Evolutionary conservation across 2,113 vertebrate species (phyloP), one percentile per base, ranked within the genome.

Genomic region (Catharus bicknelli): DNA sequence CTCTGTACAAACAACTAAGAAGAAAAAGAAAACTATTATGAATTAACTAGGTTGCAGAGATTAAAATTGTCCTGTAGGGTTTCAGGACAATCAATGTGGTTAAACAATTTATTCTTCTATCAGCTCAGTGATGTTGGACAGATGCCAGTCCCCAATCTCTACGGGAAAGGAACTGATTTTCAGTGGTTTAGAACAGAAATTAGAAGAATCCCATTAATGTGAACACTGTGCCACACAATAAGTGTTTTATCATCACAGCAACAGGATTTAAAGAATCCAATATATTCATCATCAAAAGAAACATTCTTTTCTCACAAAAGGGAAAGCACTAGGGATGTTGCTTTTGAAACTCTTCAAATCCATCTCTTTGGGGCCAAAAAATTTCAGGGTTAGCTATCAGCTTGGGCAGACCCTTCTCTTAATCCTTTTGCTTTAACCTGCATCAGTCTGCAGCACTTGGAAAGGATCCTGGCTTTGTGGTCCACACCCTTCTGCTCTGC

Each of bases 91-190:
- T 85, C 79, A 88, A 62, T 43, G 13, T 12, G 5, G 86, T 90
- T 94, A 95, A 95, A 86, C 77, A 77, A 79, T 88, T 88, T 86
- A 88, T 68, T 93, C 55, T 94, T 81, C 89, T 83, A 86, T 82
- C 76, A 79, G 91, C 73, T 69, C 42, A 68, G 64, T 21, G 30
- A 29, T 14, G 54, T 23, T 94, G 95, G 88, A 70, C 54, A 74
- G 79, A 73, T 59, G 79, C 70, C 84, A 85, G 74, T 30, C 67
- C 48, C 51, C 66, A 43, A 1, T 50, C 85, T 85, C 72, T 32
- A 15, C 3, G 7, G 66, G 55, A 80, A 57, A 78, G 55, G 43
- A 76, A 61, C 81, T 59, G 38, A 77, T 90, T 88, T 85, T 73
- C 75, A 80, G n/a, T 59, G 23, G 21, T 75, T 57, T 42, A 88